These are phyloP conservation scores for Myxocyprinus asiaticus DNA, from an alignment of 2,113 vertebrate species.

Conservation along the genomic window DNA sequence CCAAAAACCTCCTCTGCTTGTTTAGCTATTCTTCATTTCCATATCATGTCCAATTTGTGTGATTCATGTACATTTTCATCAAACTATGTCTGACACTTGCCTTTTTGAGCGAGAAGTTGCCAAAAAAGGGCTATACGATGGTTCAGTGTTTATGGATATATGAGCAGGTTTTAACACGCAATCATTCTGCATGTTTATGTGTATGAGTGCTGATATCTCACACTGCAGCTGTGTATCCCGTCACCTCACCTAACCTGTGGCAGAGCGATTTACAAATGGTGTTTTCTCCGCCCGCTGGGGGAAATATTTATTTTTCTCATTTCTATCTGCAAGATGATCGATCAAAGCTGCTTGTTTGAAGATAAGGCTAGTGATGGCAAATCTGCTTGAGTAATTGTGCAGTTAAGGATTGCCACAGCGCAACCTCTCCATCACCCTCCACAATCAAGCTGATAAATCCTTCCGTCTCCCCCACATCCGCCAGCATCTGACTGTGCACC, in stretches of 20 bases:
- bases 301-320: constrained; percentile 48
- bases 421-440: constrained; percentile 44
- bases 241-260: constrained; percentile 29
- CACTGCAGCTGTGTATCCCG: background rate
- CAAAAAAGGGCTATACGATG: too few relatives aligned
- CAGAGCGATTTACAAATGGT: constrained; percentile 38
- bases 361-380: constrained; percentile 49
- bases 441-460: constrained; percentile 47
- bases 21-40: background rate
- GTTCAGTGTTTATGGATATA: too few relatives aligned
- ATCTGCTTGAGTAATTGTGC: constrained; percentile 55
- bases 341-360: constrained; percentile 56
- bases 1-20: constrained; percentile 42
- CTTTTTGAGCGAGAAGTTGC: constrained; percentile 21
- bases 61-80: background rate
- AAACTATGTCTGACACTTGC: constrained; percentile 34
- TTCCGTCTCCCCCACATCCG: background rate
- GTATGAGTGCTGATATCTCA: background rate
- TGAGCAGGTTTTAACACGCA: constrained; percentile 11
- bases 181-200: background rate
- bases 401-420: constrained; percentile 45
- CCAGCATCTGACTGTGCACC: constrained; percentile 11
- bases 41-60: constrained; percentile 39
- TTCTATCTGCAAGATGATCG: constrained; percentile 48
- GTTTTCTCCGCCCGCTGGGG: background rate